Conservation (phyloP, 2,797 vertebrate species). For the Anas flavirostris region DNA sequence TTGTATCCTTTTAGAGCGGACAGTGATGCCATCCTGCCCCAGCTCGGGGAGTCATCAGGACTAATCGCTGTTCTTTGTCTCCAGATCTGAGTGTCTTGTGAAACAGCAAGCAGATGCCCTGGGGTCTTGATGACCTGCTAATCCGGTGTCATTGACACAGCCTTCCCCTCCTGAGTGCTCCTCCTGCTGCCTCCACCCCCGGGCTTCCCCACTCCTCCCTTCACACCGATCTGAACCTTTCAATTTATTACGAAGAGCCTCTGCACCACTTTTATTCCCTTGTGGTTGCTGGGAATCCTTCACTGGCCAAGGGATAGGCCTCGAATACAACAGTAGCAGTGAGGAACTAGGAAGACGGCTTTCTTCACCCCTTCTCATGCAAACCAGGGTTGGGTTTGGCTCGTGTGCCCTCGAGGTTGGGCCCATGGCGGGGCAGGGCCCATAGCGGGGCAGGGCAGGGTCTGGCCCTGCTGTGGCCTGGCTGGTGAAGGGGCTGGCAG, state of each 20-base stretch:
- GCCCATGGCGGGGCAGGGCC: rapidly evolving
- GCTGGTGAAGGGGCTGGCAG: background rate
- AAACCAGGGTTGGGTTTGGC: no score
- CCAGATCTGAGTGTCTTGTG: background rate
- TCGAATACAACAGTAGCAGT: no score
- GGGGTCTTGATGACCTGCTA: background rate
- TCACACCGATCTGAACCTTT: background rate
- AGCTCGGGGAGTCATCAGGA: background rate
- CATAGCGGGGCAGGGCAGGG: no score
- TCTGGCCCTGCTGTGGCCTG: rapidly evolving
- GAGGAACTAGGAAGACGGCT: no score
- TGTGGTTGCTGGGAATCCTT: no score
- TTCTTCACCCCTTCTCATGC: no score
- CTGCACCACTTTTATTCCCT: background rate
- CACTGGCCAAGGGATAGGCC: no score
- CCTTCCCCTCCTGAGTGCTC: background rate
- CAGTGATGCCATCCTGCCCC: background rate
- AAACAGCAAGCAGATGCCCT: background rate
- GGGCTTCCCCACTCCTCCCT: background rate
- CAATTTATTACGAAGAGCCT: background rate
- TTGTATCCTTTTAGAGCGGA: background rate
- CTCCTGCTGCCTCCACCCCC: background rate
- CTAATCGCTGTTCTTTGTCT: background rate
- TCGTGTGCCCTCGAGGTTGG: no score
- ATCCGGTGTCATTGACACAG: background rate